phyloP scores from a whole-genome alignment of 2,113 vertebrate genomes.

The Tupaia tana region DNA sequence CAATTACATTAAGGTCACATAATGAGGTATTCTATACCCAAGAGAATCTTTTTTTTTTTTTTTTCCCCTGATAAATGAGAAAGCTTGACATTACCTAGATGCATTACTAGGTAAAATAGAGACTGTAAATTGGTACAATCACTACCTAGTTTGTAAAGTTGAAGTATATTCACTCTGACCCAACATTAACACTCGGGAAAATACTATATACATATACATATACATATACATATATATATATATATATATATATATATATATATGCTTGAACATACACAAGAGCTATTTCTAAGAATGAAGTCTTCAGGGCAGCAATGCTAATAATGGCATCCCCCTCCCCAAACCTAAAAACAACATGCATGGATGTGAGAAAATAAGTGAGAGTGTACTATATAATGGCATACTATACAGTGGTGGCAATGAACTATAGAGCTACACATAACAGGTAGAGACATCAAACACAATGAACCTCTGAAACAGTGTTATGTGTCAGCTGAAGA shows the following conservation, averaged over 20 bases:
- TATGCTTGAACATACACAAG: neutral
- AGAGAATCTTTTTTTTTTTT: neutral
- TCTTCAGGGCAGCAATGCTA: neutral
- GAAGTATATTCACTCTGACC: neutral
- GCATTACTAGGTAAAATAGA: neutral
- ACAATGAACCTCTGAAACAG: neutral
- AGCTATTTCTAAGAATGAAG: neutral
- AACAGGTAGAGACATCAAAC: neutral
- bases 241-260: no score
- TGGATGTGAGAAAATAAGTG: neutral
- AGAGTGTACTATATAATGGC: no score
- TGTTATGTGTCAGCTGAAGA: neutral
- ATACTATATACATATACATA: no score
- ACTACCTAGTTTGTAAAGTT: neutral
- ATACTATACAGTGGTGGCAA: neutral
- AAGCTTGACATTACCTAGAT: neutral
- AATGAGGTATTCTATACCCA: no score
- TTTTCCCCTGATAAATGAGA: neutral
- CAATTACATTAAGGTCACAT: neutral
- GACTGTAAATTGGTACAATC: neutral
- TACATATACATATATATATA: no score
- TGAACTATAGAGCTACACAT: neutral
- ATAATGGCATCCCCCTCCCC: neutral
- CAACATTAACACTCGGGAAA: neutral
- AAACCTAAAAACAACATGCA: neutral